Evolutionary conservation across 2,888 invertebrate genomes (phyloP).

Genomic region (Himalopsyche anomala): DNA sequence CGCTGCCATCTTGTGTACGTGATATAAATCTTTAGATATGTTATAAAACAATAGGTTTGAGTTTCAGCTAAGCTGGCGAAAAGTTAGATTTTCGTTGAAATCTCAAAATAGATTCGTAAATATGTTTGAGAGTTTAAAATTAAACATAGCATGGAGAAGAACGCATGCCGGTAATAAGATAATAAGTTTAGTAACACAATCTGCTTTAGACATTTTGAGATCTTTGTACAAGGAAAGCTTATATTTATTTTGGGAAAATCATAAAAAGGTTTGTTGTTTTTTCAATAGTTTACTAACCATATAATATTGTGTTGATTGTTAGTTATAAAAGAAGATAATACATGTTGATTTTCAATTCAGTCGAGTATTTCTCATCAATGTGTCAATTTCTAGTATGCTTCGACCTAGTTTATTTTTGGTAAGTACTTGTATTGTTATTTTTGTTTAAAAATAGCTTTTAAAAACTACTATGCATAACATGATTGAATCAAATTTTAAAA

Average conservation of each 20-base stretch:
- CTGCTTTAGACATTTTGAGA: conserved; percentile 24
- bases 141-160: conserved; percentile 50
- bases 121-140: conserved; percentile 50
- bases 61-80: not conserved
- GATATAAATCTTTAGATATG: not conserved
- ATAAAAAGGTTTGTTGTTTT: conserved; percentile 3
- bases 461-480: too few species aligned
- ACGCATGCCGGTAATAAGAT: conserved; percentile 38
- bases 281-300: not conserved
- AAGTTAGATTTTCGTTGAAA: not conserved
- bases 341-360: not conserved
- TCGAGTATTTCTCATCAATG: not conserved
- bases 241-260: conserved; percentile 5
- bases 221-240: conserved; percentile 40
- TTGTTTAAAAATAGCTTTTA: not conserved
- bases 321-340: not conserved
- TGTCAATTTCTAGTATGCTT: not conserved
- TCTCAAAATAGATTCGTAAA: conserved; percentile 52
- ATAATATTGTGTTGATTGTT: not conserved
- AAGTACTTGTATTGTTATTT: not conserved
- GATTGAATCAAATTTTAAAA: too few species aligned
- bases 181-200: conserved; percentile 19
- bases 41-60: not conserved
- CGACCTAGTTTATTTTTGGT: not conserved
- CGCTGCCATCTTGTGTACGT: not conserved